Evolutionary conservation across 2,888 invertebrate genomes (phyloP), one percentile per base, ranked within the genome.

Genomic region (Steinernema carpocapsae): DNA sequence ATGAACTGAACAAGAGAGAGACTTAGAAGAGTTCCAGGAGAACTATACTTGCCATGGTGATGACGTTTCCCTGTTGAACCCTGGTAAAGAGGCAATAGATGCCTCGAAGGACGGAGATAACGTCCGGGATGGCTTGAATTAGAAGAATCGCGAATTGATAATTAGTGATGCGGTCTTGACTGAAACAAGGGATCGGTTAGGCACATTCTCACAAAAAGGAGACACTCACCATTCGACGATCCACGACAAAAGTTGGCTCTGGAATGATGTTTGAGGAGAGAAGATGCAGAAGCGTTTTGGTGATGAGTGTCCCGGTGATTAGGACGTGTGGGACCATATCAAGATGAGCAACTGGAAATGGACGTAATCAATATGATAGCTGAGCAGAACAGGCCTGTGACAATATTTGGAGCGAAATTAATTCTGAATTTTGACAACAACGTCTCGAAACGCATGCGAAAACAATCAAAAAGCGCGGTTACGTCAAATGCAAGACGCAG

Each of bases 41-140:
- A n/a, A n/a, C n/a, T n/a, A n/a, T n/a, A n/a, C n/a, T n/a, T n/a
- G n/a, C n/a, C n/a, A n/a, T n/a, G n/a, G n/a, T n/a, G n/a, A n/a
- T n/a, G n/a, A n/a, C n/a, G n/a, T n/a, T n/a, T n/a, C n/a, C n/a
- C n/a, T n/a, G n/a, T n/a, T n/a, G n/a, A n/a, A n/a, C n/a, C n/a
- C 17, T 79, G 72, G 75, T 78, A 51, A 75, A 71, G 14, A 83
- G 72, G 19, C 80, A 76, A n/a, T 78, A 74, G 0, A 79, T 19
- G 1, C 78, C 72, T 29, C 81, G 77, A 32, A 84, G 37, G 26
- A 84, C 45, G 26, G 79, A 75, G 46, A 77, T 72, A 0, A 85
- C 26, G 72, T 86, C 86, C 2, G 86, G 86, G 12, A 82, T 72
- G 46, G 76, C 76, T 76, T 86, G 85, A 29, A 86, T 79, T n/a